A percentile compares a stretch with the other conserved stretches of the same genome.
phyloP scores from a whole-genome alignment of 2,797 vertebrate species.

The Pseudotriccus pelzelni region DNA sequence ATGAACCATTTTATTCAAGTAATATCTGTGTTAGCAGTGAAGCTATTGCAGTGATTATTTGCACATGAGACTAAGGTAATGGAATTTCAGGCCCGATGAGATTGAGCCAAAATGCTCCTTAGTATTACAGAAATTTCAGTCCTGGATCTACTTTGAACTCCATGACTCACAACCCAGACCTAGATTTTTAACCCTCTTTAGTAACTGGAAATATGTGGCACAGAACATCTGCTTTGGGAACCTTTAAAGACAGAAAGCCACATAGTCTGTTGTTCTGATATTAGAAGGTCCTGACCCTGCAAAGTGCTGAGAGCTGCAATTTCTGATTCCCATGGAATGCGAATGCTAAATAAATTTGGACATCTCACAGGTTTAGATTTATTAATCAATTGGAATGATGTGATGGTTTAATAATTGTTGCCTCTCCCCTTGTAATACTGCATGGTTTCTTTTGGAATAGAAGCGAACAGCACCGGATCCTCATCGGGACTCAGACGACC shows the following conservation, averaged over 20 bases:
- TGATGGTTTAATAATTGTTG: neutral
- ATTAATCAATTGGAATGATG: neutral
- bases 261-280: neutral
- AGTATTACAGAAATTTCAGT: conserved; percentile 16
- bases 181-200: neutral
- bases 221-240: neutral
- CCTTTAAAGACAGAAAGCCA: neutral
- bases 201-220: neutral
- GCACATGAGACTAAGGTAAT: neutral
- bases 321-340: neutral
- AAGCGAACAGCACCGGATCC: neutral
- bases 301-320: neutral
- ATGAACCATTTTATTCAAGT: conserved; percentile 44
- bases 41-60: conserved; percentile 7
- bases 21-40: conserved; percentile 16
- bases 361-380: neutral
- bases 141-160: neutral
- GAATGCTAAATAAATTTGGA: neutral
- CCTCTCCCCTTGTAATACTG: neutral
- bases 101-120: conserved; percentile 1
- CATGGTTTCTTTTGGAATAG: neutral
- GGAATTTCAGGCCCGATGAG: conserved; percentile 11
- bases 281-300: neutral
- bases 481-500: neutral
- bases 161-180: neutral